Evolutionary conservation across 2,888 invertebrate species (phyloP).

Genomic region (Monopis laevigella): DNA sequence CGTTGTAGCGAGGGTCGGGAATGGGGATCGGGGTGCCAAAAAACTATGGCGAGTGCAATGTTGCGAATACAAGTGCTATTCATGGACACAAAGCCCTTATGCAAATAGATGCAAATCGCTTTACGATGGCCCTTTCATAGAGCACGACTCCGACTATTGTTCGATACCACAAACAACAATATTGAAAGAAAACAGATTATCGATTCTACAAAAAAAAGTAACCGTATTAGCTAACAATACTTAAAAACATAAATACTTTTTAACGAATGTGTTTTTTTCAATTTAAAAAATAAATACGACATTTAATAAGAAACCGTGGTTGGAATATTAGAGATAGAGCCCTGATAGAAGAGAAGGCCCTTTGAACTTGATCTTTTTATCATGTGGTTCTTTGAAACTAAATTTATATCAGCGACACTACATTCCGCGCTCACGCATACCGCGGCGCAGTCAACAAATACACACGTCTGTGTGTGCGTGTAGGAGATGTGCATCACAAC

Average conservation of each 20-base stretch:
- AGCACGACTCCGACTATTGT: conserved; percentile 34
- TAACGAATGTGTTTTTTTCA: too few species aligned
- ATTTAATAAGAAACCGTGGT: too few species aligned
- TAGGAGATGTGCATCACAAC: too few species aligned
- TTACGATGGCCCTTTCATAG: conserved; percentile 33
- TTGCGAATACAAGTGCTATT: conserved; percentile 42
- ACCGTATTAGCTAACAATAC: too few species aligned
- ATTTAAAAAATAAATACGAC: too few species aligned
- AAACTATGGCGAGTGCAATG: conserved; percentile 24
- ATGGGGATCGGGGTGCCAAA: conserved; percentile 19
- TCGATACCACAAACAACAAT: conserved; percentile 46
- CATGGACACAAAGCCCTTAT: conserved; percentile 37
- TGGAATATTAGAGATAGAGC: too few species aligned
- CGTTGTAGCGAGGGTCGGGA: conserved; percentile 33
- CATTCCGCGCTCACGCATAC: conserved; percentile 39
- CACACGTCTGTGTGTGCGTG: too few species aligned
- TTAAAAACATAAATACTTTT: too few species aligned
- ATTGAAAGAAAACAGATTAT: conserved; percentile 37
- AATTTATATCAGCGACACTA: conserved; percentile 51
- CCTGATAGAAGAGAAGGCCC: conserved; percentile 28
- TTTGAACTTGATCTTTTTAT: conserved; percentile 65
- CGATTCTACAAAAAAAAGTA: conserved; percentile 24
- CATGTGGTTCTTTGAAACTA: conserved; percentile 30
- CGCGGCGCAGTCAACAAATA: neutral
- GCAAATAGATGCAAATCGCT: conserved; percentile 54